Percentiles rank a stretch among this genome's conserved stretches.
These are phyloP conservation scores for Brachyopa scutellaris DNA, from an alignment of 2,888 invertebrate species.

Conservation along the genomic window DNA sequence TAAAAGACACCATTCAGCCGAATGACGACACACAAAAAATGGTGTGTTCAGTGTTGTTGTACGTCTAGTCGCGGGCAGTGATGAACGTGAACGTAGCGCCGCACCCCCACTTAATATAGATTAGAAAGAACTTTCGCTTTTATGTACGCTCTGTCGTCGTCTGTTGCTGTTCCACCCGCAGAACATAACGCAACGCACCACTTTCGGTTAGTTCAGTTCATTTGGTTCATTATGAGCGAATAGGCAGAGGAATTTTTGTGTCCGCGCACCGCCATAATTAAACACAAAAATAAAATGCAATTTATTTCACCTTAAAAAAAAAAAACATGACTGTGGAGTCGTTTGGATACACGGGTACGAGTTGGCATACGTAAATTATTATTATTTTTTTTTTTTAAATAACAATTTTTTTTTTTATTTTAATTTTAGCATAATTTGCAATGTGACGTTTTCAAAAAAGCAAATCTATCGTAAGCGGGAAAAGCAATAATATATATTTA, in stretches of 20 bases:
- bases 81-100: constrained; percentile 32
- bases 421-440: constrained; percentile 52
- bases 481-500: not conserved
- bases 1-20: constrained; percentile 20
- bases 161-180: not conserved
- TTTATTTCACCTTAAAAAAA: constrained; percentile 16
- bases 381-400: no score
- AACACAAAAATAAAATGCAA: constrained; percentile 3
- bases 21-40: constrained; percentile 32
- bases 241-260: constrained; percentile 25
- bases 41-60: constrained; percentile 31
- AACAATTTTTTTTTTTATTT: constrained; percentile 4
- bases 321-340: constrained; percentile 50
- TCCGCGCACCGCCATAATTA: constrained; percentile 12
- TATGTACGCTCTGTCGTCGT: constrained; percentile 21
- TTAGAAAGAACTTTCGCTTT: constrained; percentile 53
- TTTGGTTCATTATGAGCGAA: constrained; percentile 58
- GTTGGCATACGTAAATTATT: no score
- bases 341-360: no score
- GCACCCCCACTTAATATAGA: constrained; percentile 59
- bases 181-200: constrained; percentile 44
- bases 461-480: constrained; percentile 42
- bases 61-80: constrained; percentile 37
- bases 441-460: constrained; percentile 54
- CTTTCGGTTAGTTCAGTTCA: constrained; percentile 57